A percentile compares a stretch with the other conserved stretches of the same genome.
These are phyloP conservation scores for Chymomyza caudatula DNA, from an alignment of 2,888 invertebrate species.

Conservation along the genomic window DNA sequence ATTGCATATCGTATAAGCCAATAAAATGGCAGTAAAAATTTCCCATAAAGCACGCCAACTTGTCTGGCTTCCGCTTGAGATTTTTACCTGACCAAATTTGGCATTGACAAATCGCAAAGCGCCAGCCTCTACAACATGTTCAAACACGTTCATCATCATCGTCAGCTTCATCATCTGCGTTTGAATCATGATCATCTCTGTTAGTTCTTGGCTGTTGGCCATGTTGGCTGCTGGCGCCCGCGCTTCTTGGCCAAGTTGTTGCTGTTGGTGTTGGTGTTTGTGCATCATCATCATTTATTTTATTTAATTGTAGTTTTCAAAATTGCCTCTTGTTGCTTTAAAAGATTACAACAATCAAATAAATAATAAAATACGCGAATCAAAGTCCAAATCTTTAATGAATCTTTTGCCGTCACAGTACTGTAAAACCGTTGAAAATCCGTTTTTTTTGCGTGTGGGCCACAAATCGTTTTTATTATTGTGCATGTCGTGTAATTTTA, in stretches of 20 bases:
- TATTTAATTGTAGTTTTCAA: constrained; percentile 58
- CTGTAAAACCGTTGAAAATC: constrained; percentile 23
- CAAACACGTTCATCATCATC: neutral
- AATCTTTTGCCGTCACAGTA: constrained; percentile 46
- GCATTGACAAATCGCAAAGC: constrained; percentile 39
- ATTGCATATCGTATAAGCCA: constrained; percentile 19
- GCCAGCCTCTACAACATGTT: neutral
- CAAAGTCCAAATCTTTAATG: constrained; percentile 60
- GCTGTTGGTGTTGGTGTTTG: constrained; percentile 15
- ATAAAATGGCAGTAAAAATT: neutral
- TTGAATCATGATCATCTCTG: constrained; percentile 1
- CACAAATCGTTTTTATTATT: constrained; percentile 69
- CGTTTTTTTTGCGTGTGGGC: constrained; percentile 63
- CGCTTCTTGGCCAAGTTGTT: constrained; percentile 55
- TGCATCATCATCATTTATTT: constrained; percentile 59
- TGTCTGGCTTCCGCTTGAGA: constrained; percentile 50
- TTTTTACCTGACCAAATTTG: constrained; percentile 60
- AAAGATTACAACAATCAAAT: constrained; percentile 66
- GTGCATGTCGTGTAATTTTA: constrained; percentile 71
- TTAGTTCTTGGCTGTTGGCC: constrained; percentile 2
- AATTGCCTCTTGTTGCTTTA: constrained; percentile 53
- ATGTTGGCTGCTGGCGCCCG: constrained; percentile 65
- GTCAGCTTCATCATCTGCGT: neutral
- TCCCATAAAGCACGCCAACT: constrained; percentile 6
- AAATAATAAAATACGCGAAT: constrained; percentile 38